phyloP scores from a whole-genome alignment of 2,797 vertebrate genomes.

The Sebastiscus tertius region DNA sequence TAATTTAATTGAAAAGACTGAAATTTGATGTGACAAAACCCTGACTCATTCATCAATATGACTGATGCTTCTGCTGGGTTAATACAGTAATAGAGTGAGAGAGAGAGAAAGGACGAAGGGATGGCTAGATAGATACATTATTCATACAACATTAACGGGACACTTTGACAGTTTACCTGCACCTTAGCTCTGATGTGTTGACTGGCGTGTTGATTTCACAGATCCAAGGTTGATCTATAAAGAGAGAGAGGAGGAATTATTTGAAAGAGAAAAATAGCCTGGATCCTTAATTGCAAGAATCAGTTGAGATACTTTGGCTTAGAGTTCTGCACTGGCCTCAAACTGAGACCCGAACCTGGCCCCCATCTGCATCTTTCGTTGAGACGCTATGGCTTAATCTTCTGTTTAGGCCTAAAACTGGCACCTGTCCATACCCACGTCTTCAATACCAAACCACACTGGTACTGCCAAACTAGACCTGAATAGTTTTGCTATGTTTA shows the following conservation, averaged over 20 bases:
- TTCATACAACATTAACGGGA: background rate
- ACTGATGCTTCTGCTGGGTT: slow-evolving; percentile 27
- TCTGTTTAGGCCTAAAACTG: background rate
- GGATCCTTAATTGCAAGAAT: background rate
- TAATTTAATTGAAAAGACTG: slow-evolving; percentile 60
- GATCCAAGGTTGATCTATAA: background rate
- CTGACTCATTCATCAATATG: slow-evolving; percentile 64
- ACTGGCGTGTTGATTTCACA: background rate
- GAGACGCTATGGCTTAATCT: background rate
- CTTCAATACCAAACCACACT: background rate
- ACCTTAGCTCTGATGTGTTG: background rate
- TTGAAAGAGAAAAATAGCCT: background rate
- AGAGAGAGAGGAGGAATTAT: background rate
- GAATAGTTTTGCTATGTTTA: background rate
- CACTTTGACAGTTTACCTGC: slow-evolving; percentile 2
- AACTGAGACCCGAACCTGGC: background rate
- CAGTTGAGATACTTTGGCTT: background rate
- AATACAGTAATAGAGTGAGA: background rate
- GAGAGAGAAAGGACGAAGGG: background rate
- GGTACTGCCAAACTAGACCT: background rate
- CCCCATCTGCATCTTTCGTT: background rate
- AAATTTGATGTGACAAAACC: slow-evolving; percentile 69
- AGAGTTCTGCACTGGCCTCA: background rate
- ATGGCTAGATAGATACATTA: background rate
- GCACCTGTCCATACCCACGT: background rate